phyloP scores from a whole-genome alignment of 2,797 vertebrate species.

The Platalea minor region DNA sequence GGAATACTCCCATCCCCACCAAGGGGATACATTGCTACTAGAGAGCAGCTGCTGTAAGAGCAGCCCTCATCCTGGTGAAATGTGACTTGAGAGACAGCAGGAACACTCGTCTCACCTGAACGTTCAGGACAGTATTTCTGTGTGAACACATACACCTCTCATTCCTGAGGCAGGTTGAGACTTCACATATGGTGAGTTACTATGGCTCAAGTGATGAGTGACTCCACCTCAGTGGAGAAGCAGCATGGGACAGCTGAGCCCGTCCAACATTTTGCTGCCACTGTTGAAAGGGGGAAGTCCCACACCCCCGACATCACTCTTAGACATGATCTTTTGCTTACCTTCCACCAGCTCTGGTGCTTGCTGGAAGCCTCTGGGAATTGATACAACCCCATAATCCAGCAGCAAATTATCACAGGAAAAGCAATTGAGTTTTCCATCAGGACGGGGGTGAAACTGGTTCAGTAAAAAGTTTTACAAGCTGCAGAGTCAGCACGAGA shows the following conservation, averaged over 20 bases:
- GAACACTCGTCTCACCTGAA: not conserved
- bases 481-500: not conserved
- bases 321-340: not conserved
- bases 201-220: not conserved
- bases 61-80: not conserved
- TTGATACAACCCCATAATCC: not conserved
- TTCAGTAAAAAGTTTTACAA: not conserved
- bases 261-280: not conserved
- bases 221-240: not conserved
- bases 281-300: not conserved
- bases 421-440: not conserved
- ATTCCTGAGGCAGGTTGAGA: not conserved
- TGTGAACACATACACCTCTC: not conserved
- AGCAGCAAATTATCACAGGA: not conserved
- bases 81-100: not conserved
- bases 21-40: not conserved
- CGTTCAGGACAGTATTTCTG: not conserved
- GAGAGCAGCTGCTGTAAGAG: not conserved
- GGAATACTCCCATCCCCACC: not conserved
- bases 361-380: not conserved
- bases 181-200: not conserved
- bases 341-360: not conserved
- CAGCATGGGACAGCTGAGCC: fast-evolving
- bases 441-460: not conserved
- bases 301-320: not conserved